phyloP scores from a whole-genome alignment of 2,113 vertebrate species.

The Actenoides lindsayi region DNA sequence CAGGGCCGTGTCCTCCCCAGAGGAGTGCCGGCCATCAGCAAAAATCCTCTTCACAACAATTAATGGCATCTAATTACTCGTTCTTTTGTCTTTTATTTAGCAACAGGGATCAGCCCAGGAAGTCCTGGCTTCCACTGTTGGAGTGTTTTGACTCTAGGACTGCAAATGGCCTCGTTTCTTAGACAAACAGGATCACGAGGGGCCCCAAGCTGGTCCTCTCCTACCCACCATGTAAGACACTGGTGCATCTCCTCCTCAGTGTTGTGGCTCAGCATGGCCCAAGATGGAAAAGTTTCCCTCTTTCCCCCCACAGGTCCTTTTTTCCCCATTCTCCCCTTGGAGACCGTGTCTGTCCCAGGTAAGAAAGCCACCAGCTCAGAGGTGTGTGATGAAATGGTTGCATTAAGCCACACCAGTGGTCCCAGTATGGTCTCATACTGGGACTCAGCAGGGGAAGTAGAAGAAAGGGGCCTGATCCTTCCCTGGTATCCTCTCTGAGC shows the following conservation, averaged over 20 bases:
- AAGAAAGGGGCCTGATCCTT: neutral
- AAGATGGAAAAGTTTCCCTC: neutral
- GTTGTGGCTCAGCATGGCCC: rapidly evolving
- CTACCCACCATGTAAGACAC: neutral
- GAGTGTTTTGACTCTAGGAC: slow-evolving; percentile 69
- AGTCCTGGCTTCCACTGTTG: slow-evolving; percentile 60
- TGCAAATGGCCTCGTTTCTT: slow-evolving; percentile 67
- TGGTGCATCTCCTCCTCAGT: too few species aligned
- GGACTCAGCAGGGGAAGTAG: neutral
- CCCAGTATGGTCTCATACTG: neutral
- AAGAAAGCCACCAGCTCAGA: neutral
- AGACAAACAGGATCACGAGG: slow-evolving; percentile 30
- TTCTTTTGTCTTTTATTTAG: slow-evolving; percentile 82
- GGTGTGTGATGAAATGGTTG: neutral
- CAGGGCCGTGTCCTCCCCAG: neutral
- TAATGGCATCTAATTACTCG: slow-evolving; percentile 65
- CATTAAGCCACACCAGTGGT: neutral
- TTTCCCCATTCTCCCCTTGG: neutral
- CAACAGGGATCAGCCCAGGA: slow-evolving; percentile 78
- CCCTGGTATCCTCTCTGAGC: neutral
- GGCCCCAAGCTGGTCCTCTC: neutral
- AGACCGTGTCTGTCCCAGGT: neutral
- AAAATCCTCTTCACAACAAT: slow-evolving; percentile 59
- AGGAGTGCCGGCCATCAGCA: slow-evolving; percentile 11
- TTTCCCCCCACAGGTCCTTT: neutral